Conservation (phyloP, 2,113 vertebrate genomes). For the Todiramphus saurophagus region DNA sequence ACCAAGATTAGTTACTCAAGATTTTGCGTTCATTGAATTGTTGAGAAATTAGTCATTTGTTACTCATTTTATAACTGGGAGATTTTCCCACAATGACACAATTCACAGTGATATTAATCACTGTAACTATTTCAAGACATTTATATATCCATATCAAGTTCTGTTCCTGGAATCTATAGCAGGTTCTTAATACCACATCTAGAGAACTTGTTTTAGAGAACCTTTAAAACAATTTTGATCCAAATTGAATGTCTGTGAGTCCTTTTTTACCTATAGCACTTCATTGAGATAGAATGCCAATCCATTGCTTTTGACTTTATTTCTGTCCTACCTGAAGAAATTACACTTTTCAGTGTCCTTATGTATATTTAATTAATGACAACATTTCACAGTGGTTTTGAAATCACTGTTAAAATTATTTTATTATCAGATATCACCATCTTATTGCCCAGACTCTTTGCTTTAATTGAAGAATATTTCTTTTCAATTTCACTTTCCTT, state of each 20-base stretch:
- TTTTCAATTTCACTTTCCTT: neutral
- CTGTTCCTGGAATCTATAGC: neutral
- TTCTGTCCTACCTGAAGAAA: neutral
- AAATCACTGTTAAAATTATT: neutral
- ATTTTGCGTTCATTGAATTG: neutral
- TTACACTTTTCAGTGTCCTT: neutral
- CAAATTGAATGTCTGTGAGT: neutral
- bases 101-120: neutral
- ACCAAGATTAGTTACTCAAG: neutral
- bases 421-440: neutral
- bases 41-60: neutral
- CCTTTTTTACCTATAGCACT: neutral
- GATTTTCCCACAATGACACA: neutral
- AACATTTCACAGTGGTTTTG: neutral
- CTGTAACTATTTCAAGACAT: neutral
- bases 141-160: neutral
- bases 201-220: neutral
- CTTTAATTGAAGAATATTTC: neutral
- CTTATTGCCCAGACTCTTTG: neutral
- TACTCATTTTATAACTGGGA: neutral
- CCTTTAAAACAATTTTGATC: neutral
- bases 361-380: neutral
- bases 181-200: neutral
- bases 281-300: neutral
- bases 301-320: neutral